Evolutionary conservation across 2,888 invertebrate species (phyloP), one percentile per base, ranked within the genome.

Genomic region (Meiosimyza decipiens): DNA sequence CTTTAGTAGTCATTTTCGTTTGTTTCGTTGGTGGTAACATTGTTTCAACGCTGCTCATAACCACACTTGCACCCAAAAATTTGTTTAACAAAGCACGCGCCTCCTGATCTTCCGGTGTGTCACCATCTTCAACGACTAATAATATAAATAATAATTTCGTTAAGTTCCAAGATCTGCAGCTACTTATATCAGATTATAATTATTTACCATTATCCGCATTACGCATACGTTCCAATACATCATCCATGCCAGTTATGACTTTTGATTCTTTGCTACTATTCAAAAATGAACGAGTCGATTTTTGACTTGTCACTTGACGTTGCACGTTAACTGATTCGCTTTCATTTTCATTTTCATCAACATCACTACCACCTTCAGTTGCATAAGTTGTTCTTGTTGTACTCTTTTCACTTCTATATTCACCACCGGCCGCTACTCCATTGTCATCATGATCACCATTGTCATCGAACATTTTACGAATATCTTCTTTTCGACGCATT

Each of bases 51-150:
- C 94, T 94, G 70, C 92, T 91, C 89, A 95, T 91, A 74, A 94
- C 91, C 80, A 94, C 93, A 80, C 93, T 92, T 76, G 94, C 93
- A 72, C 94, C 94, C 68, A 95, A 89, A 88, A 94, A 94, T 89
- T 94, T 94, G 88, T 95, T 95, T 68, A 94, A 89, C 79, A 94
- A 89, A 75, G 92, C 91, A 71, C 93, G 90, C 54, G 93, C 94
- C 86, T 93, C 92, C 54, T 89, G 86, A 85, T 94, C 94, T 83
- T 92, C 93, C 49, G 86, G 84, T 2, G 89, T 89, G 83, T 93
- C 93, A 11, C 92, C 92, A 76, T 90, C 90, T 80, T 90, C 90
- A 75, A 89, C 87, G 82, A 92, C 92, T 92, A 59, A 33, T 69
- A 57, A 52, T 2, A 70, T 60, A 15, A 71, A 60, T 47, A 47